A percentile compares a stretch with the other conserved stretches of the same genome.
These are phyloP conservation scores for Diachasma alloeum DNA, from an alignment of 1,140 invertebrate species.

Conservation along the genomic window DNA sequence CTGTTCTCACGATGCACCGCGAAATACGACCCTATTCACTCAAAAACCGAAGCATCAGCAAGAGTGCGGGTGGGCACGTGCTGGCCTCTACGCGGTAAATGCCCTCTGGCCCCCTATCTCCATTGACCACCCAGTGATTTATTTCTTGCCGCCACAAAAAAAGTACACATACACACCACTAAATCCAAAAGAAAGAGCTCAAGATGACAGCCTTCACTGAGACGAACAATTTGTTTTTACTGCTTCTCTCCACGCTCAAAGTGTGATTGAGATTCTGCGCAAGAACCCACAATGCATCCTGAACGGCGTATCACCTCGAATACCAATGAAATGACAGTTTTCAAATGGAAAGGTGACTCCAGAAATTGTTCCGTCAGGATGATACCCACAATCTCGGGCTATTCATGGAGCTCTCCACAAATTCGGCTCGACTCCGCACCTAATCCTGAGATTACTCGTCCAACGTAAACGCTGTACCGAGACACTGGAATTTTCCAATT, in stretches of 20 bases:
- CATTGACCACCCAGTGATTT: slow-evolving; percentile 5
- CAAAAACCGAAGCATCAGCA: not conserved
- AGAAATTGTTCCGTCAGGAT: not conserved
- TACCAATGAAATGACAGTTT: not conserved
- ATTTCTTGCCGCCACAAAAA: not conserved
- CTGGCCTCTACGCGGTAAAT: not conserved
- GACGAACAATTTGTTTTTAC: slow-evolving; percentile 2
- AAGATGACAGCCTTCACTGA: not conserved
- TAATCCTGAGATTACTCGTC: not conserved
- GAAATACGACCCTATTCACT: not conserved
- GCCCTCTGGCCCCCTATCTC: not conserved
- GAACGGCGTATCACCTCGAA: not conserved
- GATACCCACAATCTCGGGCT: not conserved
- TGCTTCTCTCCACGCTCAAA: not conserved
- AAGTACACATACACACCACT: not conserved
- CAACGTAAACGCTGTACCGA: not conserved
- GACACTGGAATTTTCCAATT: slow-evolving; percentile 4
- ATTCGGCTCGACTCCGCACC: not conserved
- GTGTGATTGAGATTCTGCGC: slow-evolving; percentile 1
- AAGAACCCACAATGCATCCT: not conserved
- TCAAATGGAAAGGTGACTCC: slow-evolving; percentile 5
- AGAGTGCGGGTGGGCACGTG: not conserved
- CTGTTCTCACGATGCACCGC: not conserved
- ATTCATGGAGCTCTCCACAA: not conserved
- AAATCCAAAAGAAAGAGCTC: not conserved